These are phyloP conservation scores for Nycticebus coucang DNA, from an alignment of 2,113 vertebrate genomes.

Conservation along the genomic window DNA sequence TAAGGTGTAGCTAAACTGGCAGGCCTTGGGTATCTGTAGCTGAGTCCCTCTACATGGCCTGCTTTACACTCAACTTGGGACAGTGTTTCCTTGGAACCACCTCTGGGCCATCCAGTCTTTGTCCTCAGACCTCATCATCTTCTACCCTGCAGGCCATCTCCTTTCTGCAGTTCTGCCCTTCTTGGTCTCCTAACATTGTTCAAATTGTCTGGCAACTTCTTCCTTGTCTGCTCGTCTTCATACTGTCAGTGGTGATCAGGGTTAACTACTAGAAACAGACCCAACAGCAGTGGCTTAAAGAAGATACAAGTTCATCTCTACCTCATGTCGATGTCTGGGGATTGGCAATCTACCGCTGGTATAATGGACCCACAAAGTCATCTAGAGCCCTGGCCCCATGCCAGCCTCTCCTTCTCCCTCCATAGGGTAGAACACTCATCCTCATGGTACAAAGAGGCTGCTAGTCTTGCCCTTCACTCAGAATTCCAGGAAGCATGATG, in stretches of 20 bases:
- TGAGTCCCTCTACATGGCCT: not conserved
- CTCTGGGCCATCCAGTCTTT: not conserved
- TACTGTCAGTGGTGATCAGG: not conserved
- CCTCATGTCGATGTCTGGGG: not conserved
- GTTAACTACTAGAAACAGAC: not conserved
- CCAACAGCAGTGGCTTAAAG: not conserved
- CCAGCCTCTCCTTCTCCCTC: not conserved
- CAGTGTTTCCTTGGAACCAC: not conserved
- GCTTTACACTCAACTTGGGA: not conserved
- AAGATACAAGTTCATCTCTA: not conserved
- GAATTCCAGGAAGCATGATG: not conserved
- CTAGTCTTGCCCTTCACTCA: not conserved
- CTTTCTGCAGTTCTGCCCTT: not conserved
- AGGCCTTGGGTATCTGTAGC: not conserved
- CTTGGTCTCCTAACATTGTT: not conserved
- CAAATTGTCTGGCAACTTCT: not conserved
- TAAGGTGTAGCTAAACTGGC: not conserved
- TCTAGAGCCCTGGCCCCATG: not conserved
- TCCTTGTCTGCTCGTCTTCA: not conserved
- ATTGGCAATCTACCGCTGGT: not conserved
- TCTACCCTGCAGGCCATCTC: too few species aligned
- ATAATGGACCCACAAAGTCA: not conserved
- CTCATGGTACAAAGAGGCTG: not conserved
- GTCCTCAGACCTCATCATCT: not conserved
- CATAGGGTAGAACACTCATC: not conserved